Evolutionary conservation across 2,888 invertebrate genomes (phyloP).

Genomic region (Drosophila mulleri): DNA sequence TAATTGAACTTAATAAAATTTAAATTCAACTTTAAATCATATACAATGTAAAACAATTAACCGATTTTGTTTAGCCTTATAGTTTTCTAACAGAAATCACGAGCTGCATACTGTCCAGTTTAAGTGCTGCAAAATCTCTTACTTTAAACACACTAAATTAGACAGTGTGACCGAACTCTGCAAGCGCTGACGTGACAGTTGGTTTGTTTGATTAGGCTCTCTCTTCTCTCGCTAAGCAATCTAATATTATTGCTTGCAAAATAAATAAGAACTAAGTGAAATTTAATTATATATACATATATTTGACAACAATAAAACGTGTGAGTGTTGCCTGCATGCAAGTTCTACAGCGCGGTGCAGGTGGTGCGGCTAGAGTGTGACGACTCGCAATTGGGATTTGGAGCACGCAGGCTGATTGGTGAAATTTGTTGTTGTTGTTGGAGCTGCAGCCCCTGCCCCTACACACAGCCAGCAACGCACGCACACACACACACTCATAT

Average conservation of each 20-base stretch:
- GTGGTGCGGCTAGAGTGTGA: conserved; percentile 37
- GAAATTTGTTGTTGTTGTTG: conserved; percentile 55
- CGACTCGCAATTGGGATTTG: conserved; percentile 43
- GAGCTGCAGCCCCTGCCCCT: conserved; percentile 38
- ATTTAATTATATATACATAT: conserved; percentile 46
- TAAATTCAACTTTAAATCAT: too few species aligned
- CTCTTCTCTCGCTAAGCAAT: conserved; percentile 50
- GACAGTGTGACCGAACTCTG: conserved; percentile 60
- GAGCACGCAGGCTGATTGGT: conserved; percentile 62
- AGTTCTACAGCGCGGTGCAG: conserved; percentile 52
- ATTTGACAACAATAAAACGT: conserved; percentile 39
- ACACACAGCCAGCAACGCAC: conserved; percentile 8
- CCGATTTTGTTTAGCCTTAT: neutral
- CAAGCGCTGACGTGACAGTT: conserved; percentile 82
- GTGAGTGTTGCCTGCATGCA: conserved; percentile 32
- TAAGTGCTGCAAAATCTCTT: conserved; percentile 32
- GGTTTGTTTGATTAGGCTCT: conserved; percentile 81
- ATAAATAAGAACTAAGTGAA: conserved; percentile 70
- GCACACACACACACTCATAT: conserved; percentile 17
- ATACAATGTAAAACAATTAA: too few species aligned
- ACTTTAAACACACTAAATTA: conserved; percentile 16
- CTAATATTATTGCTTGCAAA: conserved; percentile 56
- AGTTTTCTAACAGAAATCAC: too few species aligned
- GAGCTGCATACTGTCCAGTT: conserved; percentile 2
- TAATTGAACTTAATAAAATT: neutral